Evolutionary conservation across 1,140 invertebrate species (phyloP).

Genomic region (Scaptomyza montana): DNA sequence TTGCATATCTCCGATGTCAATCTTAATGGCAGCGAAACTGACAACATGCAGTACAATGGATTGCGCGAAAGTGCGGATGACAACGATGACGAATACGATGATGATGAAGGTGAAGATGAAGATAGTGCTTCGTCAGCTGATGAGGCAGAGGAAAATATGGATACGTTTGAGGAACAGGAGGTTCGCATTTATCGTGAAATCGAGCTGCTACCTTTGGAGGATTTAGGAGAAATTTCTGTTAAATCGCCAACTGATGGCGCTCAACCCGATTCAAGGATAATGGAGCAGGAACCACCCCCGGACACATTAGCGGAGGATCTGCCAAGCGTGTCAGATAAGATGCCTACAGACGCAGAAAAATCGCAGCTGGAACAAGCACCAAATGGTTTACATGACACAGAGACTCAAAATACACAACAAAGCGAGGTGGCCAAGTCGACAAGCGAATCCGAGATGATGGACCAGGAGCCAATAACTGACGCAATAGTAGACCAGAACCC

Average conservation of each 20-base stretch:
- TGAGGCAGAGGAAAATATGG: conserved; percentile 66
- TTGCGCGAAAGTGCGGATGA: background rate
- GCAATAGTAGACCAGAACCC: background rate
- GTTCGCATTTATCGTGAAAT: conserved; percentile 72
- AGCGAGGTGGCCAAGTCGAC: background rate
- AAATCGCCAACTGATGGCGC: background rate
- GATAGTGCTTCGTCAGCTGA: conserved; percentile 62
- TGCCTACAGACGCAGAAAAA: background rate
- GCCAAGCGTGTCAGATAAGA: background rate
- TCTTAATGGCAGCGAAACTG: conserved; percentile 31
- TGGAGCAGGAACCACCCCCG: background rate
- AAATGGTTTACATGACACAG: background rate
- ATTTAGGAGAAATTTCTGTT: background rate
- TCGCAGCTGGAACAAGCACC: background rate
- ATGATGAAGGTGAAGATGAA: conserved; percentile 50
- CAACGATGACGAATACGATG: conserved; percentile 3
- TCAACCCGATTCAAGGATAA: background rate
- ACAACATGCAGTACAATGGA: conserved; percentile 45
- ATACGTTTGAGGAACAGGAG: conserved; percentile 51
- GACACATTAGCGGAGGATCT: too few relatives aligned
- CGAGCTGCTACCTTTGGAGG: conserved; percentile 57
- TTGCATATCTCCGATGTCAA: conserved; percentile 56
- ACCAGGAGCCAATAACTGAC: background rate
- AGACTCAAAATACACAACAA: background rate
- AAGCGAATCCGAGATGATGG: background rate